Base-by-base conservation (phyloP, 2,113 vertebrate species). In the Stictonetta naevosa region DNA sequence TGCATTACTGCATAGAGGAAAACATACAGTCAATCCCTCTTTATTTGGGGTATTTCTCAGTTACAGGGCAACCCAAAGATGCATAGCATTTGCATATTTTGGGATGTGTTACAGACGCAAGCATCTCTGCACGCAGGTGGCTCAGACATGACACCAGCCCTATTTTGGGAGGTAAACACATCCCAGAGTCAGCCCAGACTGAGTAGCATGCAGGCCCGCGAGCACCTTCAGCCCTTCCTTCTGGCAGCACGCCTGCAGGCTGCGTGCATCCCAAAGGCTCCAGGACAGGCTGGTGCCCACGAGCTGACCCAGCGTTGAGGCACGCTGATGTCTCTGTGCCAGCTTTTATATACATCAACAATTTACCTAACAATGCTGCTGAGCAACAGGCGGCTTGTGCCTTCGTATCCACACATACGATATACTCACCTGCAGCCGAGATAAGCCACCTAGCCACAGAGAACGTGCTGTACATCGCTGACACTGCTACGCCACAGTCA, bases 241-340 rank as follows among this genome's bases (percentile, higher is more conserved):
- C 33, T 29, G 2, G 2, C 33, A 91, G 72, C 5, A 13, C 0
- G 0, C 3, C 31, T 14, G 22, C 21, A 81, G 68, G 31, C 11
- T 44, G 64, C n/a, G 15, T 2, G 5, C 0, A 0, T 8, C 25
- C 20, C 56, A 11, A 10, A 59, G 36, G 34, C 53, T 67, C 34
- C 73, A 74, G 76, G 31, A 53, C 34, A 16, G 36, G 13, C 58
- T 77, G 55, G 15, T 2, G 68, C 25, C 38, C 46, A 29, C 0
- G 1, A 42, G 44, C 22, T 4, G 1, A 48, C 13, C 21, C 55
- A 58, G 59, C 3, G 7, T 11, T 44, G 36, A 22, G 52, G 9
- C 58, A 23, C 0, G 6, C 26, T 4, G 22, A 36, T 9, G 9
- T 7, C 52, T 62, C 90, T 15, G 10, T 15, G n/a, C 14, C 42